Percentiles rank a stretch among this genome's conserved stretches.
These are phyloP conservation scores for Natator depressus DNA, from an alignment of 2,113 vertebrate genomes.

Conservation along the genomic window DNA sequence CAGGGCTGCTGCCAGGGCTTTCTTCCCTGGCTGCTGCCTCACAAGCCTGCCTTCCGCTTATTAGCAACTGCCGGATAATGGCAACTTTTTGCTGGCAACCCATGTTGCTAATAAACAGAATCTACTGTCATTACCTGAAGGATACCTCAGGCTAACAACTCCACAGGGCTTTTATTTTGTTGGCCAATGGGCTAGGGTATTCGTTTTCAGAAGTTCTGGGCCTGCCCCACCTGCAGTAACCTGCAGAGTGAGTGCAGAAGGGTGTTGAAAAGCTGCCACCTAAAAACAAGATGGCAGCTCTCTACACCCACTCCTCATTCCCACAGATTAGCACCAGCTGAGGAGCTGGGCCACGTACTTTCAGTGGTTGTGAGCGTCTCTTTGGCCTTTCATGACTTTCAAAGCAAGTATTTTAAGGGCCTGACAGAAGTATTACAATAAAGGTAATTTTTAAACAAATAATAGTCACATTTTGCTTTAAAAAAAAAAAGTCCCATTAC, in stretches of 20 bases:
- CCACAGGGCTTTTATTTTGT: neutral
- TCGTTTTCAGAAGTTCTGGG: no score
- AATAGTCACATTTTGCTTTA: neutral
- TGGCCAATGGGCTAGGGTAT: no score
- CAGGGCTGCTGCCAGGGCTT: no score
- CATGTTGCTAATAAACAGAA: neutral
- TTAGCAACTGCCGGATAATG: neutral
- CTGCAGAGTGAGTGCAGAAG: neutral
- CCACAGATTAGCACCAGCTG: no score
- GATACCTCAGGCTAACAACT: neutral
- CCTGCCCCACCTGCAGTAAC: neutral
- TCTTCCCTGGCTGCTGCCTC: no score
- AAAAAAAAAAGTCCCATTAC: no score
- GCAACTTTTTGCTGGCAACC: neutral
- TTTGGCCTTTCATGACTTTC: neutral
- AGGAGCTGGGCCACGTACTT: neutral
- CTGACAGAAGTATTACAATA: neutral
- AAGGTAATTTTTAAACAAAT: neutral
- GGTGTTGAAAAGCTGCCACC: neutral
- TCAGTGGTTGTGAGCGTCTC: neutral
- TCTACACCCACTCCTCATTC: neutral
- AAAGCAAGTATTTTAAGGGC: neutral
- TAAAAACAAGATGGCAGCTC: neutral
- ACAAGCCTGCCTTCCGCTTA: no score
- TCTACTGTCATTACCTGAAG: neutral